A percentile compares a stretch with the other conserved stretches of the same genome.
Evolutionary conservation across 2,113 vertebrate genomes (phyloP).

Genomic region (Penelope pileata): DNA sequence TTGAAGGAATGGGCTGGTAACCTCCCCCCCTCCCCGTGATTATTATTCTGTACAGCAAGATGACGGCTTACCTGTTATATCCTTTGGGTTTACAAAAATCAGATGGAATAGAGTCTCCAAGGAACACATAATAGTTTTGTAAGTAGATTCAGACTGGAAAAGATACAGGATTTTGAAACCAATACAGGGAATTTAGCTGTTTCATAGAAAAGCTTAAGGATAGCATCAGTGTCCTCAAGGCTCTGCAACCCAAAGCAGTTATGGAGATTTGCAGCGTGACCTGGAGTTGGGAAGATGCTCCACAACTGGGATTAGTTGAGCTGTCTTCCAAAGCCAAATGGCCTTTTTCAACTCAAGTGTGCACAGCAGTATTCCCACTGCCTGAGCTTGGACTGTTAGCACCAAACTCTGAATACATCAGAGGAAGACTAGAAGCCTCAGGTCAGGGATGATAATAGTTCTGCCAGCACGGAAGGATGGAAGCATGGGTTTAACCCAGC

Average conservation of each 20-base stretch:
- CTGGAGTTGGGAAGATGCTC: not conserved
- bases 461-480: not conserved
- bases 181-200: not conserved
- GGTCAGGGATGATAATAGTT: not conserved
- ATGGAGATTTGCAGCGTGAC: not conserved
- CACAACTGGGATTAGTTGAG: not conserved
- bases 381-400: not conserved
- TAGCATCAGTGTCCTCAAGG: not conserved
- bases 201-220: not conserved
- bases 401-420: not conserved
- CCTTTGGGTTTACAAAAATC: not conserved
- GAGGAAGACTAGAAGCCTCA: not conserved
- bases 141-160: not conserved
- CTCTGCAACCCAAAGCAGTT: not conserved
- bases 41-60: not conserved
- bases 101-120: not conserved
- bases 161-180: not conserved
- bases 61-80: not conserved
- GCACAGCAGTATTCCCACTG: not conserved
- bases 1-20: not conserved
- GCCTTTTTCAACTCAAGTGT: not conserved
- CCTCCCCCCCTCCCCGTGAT: accelerated
- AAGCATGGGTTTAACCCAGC: not conserved
- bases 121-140: not conserved
- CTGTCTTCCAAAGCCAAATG: not conserved